Base-by-base conservation (phyloP, 2,113 vertebrate genomes). In the Zosterops japonicus region DNA sequence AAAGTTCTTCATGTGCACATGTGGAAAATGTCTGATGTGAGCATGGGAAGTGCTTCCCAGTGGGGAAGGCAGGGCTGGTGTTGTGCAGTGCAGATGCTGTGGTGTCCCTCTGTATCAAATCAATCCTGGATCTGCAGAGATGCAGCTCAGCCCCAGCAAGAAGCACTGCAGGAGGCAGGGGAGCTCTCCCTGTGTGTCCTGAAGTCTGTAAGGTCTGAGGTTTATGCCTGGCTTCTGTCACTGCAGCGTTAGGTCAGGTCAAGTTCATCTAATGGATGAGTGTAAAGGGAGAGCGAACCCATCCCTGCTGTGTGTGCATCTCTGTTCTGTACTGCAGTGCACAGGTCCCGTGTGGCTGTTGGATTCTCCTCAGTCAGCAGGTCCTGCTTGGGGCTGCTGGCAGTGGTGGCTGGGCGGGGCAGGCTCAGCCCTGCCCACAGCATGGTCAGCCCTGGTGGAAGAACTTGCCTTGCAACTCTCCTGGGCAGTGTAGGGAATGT, bases 371-470 rank as follows among this genome's bases (percentile, higher is more conserved):
- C 64, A 56, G 41, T 72, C 86, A 78, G 71, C 1, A 3, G 87
- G 11, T 49, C 41, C 69, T 63, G 56, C 33, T 6, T 4, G 22
- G 53, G 46, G 35, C 46, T 82, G 57, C 77, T 70, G 35, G 46
- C 72, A 27, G n/a, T 0, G 2, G 2, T 31, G 29, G 15, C 56
- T 0, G 0, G 68, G 42, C 4, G 3, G 29, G 72, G 49, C 68
- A 68, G 29, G 44, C 74, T 88, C 70, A 72, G 47, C 59, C 83
- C n/a, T 68, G 65, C 60, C 44, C 5, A 1, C 0, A 0, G 50
- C 31, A 14, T 15, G 12, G 23, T 15, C 44, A 59, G 36, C 55
- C 21, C 57, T 44, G 35, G 22, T 75, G 61, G 77, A 89, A 82
- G 61, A 84, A 72, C 80, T 75, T 64, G 61, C 49, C 39, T 49